phyloP scores from a whole-genome alignment of 2,113 vertebrate species.

The Actinemys pallida region DNA sequence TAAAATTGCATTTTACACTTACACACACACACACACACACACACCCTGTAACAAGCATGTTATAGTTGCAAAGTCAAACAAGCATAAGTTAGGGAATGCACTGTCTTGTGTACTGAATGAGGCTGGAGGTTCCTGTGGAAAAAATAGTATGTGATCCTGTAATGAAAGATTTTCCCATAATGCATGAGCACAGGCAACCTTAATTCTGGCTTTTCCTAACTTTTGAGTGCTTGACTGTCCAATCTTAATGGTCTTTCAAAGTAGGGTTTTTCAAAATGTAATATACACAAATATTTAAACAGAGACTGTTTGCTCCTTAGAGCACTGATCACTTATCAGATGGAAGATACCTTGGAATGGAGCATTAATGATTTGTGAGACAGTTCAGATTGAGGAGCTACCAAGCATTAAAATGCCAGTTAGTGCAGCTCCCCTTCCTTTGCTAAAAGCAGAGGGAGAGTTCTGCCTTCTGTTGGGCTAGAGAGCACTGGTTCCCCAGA shows the following conservation, averaged over 20 bases:
- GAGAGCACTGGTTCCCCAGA: background rate
- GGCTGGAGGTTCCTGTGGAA: background rate
- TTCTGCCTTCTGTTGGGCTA: background rate
- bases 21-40: background rate
- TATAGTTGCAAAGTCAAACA: background rate
- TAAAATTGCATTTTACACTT: fast-evolving
- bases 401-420: background rate
- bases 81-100: background rate
- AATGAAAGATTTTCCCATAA: background rate
- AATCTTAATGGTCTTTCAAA: background rate
- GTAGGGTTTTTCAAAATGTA: background rate
- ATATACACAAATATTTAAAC: background rate
- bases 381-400: background rate
- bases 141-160: background rate
- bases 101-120: fast-evolving
- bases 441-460: background rate
- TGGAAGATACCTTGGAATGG: background rate
- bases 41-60: fast-evolving
- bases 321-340: background rate
- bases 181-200: fast-evolving
- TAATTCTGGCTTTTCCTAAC: background rate
- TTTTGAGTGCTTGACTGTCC: background rate
- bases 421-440: background rate
- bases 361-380: background rate
- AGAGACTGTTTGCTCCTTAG: background rate